Conservation (phyloP, 2,888 invertebrate species). For the Epiblema foenella region DNA sequence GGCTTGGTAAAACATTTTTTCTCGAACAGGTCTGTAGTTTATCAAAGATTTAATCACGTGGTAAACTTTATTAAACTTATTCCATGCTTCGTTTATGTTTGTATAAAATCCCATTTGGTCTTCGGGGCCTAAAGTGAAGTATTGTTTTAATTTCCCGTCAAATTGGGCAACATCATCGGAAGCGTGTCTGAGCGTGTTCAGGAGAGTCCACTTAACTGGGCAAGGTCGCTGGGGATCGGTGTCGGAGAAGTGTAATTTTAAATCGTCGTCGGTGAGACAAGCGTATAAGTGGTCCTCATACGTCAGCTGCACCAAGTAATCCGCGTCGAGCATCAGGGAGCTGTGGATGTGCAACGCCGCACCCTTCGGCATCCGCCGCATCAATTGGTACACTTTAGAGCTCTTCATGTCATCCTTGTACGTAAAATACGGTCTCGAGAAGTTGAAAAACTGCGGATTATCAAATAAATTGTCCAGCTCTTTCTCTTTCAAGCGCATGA, state of each 20-base stretch:
- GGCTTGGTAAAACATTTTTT: slow-evolving; percentile 86
- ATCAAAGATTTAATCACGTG: slow-evolving; percentile 80
- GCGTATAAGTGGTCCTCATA: slow-evolving; percentile 86
- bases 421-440: slow-evolving; percentile 87
- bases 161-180: slow-evolving; percentile 74
- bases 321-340: slow-evolving; percentile 85
- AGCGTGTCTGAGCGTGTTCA: slow-evolving; percentile 75
- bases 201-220: slow-evolving; percentile 75
- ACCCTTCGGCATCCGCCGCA: slow-evolving; percentile 90
- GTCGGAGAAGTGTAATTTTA: slow-evolving; percentile 70
- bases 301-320: slow-evolving; percentile 86
- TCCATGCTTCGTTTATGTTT: slow-evolving; percentile 86
- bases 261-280: slow-evolving; percentile 65
- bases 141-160: slow-evolving; percentile 79
- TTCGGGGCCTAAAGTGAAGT: slow-evolving; percentile 82
- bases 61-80: slow-evolving; percentile 83
- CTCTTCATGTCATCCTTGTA: slow-evolving; percentile 84
- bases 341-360: slow-evolving; percentile 89
- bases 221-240: slow-evolving; percentile 66
- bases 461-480: slow-evolving; percentile 81
- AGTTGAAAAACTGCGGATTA: slow-evolving; percentile 83
- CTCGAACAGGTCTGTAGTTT: slow-evolving; percentile 86
- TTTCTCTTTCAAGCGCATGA: slow-evolving; percentile 83
- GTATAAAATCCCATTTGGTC: slow-evolving; percentile 66
- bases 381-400: slow-evolving; percentile 88